Evolutionary conservation across 2,888 invertebrate species (phyloP), one percentile per base, ranked within the genome.

Genomic region (Chrysomela aeneicollis): DNA sequence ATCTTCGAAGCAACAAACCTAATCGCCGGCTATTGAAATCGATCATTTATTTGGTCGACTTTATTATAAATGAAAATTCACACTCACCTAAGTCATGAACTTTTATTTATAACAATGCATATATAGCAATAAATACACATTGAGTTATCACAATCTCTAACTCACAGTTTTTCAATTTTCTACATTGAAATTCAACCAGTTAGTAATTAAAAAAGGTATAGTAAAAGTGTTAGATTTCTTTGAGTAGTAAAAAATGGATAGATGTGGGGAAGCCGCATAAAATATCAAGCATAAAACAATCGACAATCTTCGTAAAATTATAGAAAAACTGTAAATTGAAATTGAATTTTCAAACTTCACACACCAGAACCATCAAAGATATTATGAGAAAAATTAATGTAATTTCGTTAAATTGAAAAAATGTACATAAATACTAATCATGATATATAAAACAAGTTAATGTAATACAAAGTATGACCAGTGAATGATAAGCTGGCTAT

Each of bases 401-500:
- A 58, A 69, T 63, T 63, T 65, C 17, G 59, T 61, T 57, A 66
- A 64, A 62, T 67, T 65, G 59, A 64, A 64, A 64, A 67, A 63
- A 65, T 64, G 59, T 69, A 70, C 69, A 70, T 70, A 70, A 70
- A 68, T 70, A 68, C 64, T 66, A 69, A 64, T 64, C 61, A 65
- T 63, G 63, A 64, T 65, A 68, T 72, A 70, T 70, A 74, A 72
- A 74, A 74, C 68, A 72, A 71, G 68, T 32, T 54, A 54, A 66
- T 67, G 66, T 70, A 72, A 74, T 71, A 71, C 68, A 70, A 71
- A 65, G 64, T 64, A 71, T 64, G 72, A 71, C 69, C 74, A 70
- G 73, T 72, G 72, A 72, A 70, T 73, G 71, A 74, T 69, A 58
- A 68, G 72, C 73, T 71, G 69, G 67, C 69, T 70, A 74, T 74